A percentile compares a stretch with the other conserved stretches of the same genome.
phyloP scores from a whole-genome alignment of 2,113 vertebrate genomes.

The Lampris megalopsis region DNA sequence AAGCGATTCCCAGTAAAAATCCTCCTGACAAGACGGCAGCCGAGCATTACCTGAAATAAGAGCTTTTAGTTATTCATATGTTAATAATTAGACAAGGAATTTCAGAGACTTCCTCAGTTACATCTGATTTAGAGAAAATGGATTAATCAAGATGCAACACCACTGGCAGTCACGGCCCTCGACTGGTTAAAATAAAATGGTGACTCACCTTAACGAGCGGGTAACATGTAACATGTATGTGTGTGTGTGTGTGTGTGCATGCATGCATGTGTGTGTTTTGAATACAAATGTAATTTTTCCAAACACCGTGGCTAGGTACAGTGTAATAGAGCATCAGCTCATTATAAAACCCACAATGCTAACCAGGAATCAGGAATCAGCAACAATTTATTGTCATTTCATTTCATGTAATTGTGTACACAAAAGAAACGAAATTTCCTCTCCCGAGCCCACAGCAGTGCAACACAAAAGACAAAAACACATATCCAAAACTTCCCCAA shows the following conservation, averaged over 20 bases:
- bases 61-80: conserved; percentile 70
- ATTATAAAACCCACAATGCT: no score
- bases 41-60: conserved; percentile 73
- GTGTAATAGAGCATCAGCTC: no score
- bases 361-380: no score
- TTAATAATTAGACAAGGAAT: conserved; percentile 70
- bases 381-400: no score
- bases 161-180: conserved; percentile 17
- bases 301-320: background rate
- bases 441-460: no score
- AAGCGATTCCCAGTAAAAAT: conserved; percentile 79
- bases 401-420: no score
- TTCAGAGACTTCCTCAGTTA: conserved; percentile 52
- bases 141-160: conserved; percentile 64
- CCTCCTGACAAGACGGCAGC: conserved; percentile 60
- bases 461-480: no score
- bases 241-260: conserved; percentile 1
- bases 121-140: conserved; percentile 71
- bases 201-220: background rate
- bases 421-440: no score
- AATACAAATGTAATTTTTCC: background rate
- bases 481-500: no score
- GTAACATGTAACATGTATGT: no score
- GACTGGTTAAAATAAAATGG: conserved; percentile 41
- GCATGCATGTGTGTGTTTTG: background rate